Evolutionary conservation across 1,140 invertebrate species (phyloP).

Genomic region (Cotesia vestalis): DNA sequence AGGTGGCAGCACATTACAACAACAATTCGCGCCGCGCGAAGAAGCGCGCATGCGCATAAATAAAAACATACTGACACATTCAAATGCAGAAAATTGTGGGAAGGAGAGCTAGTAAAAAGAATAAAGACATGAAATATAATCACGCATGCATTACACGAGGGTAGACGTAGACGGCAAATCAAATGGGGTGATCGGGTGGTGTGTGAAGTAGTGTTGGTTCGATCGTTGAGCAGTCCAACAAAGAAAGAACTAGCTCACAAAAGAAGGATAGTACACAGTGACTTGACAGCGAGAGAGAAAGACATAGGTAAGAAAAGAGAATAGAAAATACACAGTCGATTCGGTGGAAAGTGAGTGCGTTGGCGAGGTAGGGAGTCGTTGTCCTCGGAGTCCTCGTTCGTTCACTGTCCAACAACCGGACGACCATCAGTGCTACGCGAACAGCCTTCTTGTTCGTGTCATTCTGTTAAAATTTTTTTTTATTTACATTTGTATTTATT

Average conservation of each 20-base stretch:
- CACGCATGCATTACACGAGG: too few relatives aligned
- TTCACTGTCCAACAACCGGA: constrained; percentile 12
- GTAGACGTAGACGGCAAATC: background rate
- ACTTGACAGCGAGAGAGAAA: background rate
- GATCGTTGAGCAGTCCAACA: background rate
- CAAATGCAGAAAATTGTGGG: too few relatives aligned
- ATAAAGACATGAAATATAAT: too few relatives aligned
- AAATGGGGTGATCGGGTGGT: background rate
- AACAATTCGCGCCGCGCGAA: too few relatives aligned
- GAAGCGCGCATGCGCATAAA: too few relatives aligned
- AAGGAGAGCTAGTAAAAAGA: too few relatives aligned
- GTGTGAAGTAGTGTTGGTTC: too few relatives aligned
- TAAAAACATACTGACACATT: too few relatives aligned
- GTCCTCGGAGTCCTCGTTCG: constrained; percentile 29
- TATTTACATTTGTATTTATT: constrained; percentile 24
- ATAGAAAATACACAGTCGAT: background rate
- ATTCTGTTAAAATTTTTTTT: constrained; percentile 13
- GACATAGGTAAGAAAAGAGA: background rate
- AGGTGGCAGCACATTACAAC: too few relatives aligned
- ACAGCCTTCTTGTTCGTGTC: constrained; percentile 26
- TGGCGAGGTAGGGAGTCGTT: constrained; percentile 30
- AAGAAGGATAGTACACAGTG: background rate
- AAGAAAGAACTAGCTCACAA: background rate
- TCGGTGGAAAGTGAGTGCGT: constrained; percentile 20
- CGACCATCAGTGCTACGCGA: constrained; percentile 23